Base-by-base conservation (phyloP, 2,797 vertebrate species). In the Sciurus carolinensis region DNA sequence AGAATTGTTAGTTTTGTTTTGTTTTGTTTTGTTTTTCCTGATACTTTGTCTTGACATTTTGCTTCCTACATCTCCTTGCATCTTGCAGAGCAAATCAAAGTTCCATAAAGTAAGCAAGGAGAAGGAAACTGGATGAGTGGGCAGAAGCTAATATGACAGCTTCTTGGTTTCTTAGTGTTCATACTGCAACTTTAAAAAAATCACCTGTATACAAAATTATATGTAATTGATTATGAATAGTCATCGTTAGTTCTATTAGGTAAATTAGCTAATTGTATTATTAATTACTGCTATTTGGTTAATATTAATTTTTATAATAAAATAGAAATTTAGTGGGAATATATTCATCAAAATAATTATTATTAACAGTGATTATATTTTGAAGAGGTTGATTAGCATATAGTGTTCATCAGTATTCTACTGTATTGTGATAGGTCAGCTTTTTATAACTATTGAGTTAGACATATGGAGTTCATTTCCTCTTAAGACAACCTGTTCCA, bases 251-350 rank as follows among this genome's bases (percentile, higher is more conserved):
- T 95, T 93, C 59, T 96, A 22, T 57, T 22, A 57, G 84, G 24
- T 87, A 95, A 89, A 28, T 75, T 36, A 87, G 64, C 76, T n/a
- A 4, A 36, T 87, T 85, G 39, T 85, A 93, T 90, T 93, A 83
- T 86, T 96, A 92, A 50, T 83, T 96, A 69, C 71, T 90, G 20
- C 82, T 95, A 93, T 47, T 95, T 96, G 88, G 71, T 64, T 95
- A 80, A 82, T 87, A 90, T 77, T 89, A 95, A 80, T 54, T 47
- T 39, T 3, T 83, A 73, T 79, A 87, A 75, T 93, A 84, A 89
- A 91, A 87, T 59, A 26, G 57, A 89, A 80, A 95, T 83, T 95
- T 67, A 82, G 26, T 95, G 39, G 85, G 39, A 92, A 84, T 52
- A 71, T 24, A 73, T 30, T 36, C 3, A 22, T 79, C 52, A 94